Percentiles rank a stretch among this genome's conserved stretches.
Conservation (phyloP, 2,797 vertebrate species). For the Steatocranus sp. region DNA sequence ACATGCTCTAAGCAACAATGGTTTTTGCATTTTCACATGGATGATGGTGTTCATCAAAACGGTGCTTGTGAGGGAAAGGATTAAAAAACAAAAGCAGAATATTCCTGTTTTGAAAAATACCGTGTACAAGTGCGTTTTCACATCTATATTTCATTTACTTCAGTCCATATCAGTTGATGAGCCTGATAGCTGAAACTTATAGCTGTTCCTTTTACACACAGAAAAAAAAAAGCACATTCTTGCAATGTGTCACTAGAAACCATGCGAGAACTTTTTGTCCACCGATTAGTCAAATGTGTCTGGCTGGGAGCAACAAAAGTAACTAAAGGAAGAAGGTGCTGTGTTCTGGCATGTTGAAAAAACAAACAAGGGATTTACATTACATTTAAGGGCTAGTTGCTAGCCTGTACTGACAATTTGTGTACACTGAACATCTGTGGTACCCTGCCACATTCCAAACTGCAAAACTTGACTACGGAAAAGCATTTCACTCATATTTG, state of each 20-base stretch:
- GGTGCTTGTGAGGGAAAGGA: neutral
- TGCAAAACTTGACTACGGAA: neutral
- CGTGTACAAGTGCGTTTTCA: neutral
- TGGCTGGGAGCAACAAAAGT: neutral
- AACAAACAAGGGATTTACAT: neutral
- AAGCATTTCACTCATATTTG: neutral
- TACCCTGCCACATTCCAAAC: neutral
- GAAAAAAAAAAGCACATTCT: neutral
- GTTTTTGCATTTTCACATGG: neutral
- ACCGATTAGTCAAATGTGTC: neutral
- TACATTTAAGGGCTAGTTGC: neutral
- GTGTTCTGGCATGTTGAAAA: neutral
- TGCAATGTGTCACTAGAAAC: neutral
- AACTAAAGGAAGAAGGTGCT: neutral
- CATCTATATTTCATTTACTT: neutral
- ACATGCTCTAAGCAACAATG: neutral
- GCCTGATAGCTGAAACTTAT: neutral
- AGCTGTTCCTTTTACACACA: neutral
- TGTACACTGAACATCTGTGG: neutral
- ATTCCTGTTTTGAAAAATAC: neutral
- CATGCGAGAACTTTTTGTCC: neutral
- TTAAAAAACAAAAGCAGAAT: neutral
- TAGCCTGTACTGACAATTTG: neutral
- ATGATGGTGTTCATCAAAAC: neutral
- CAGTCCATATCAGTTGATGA: neutral